phyloP scores from a whole-genome alignment of 2,113 vertebrate species.

The Amblyornis subalaris region DNA sequence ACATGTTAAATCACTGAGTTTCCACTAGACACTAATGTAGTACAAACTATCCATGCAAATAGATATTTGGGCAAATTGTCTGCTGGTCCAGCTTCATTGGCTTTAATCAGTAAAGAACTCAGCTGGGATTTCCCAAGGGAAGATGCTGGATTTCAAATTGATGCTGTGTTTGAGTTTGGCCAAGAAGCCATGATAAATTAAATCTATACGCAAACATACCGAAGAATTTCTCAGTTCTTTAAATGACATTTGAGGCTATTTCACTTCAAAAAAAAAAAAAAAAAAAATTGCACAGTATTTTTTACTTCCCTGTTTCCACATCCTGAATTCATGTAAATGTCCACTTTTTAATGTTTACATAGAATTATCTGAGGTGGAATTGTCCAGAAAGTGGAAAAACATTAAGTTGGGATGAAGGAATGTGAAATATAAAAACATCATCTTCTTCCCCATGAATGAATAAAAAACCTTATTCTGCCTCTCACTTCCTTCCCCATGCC shows the following conservation, averaged over 20 bases:
- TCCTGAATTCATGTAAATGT: background rate
- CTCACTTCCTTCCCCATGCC: background rate
- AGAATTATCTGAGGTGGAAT: background rate
- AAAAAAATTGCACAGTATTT: background rate
- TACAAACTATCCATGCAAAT: constrained; percentile 15
- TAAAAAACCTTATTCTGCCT: background rate
- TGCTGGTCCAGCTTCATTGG: background rate
- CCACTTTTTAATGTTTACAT: background rate
- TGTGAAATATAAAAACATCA: background rate
- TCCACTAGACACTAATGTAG: background rate
- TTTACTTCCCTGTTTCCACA: background rate
- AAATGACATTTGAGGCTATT: background rate
- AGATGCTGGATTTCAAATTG: background rate
- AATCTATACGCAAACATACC: background rate
- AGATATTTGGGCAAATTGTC: constrained; percentile 21
- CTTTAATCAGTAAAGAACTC: constrained; percentile 31
- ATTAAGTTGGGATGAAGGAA: background rate
- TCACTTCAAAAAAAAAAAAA: background rate
- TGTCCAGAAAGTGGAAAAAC: background rate
- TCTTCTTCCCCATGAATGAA: background rate
- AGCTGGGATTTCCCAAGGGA: background rate
- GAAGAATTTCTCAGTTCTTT: background rate
- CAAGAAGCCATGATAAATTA: background rate
- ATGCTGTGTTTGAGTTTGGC: background rate
- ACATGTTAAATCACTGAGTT: background rate